Base-by-base conservation (phyloP, 2,888 invertebrate genomes). In the Mechanitis messenoides region DNA sequence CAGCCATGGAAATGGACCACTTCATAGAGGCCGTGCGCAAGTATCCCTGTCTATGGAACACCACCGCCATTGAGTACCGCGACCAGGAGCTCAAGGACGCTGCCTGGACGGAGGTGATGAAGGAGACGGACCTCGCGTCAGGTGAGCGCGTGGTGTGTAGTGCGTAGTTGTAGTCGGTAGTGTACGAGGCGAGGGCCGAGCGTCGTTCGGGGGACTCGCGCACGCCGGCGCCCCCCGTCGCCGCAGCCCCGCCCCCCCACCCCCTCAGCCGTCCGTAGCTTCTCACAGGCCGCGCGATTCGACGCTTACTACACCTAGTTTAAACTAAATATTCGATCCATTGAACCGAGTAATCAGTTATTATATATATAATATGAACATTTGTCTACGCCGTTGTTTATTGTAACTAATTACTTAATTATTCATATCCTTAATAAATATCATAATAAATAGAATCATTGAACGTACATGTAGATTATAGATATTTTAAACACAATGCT, bases 101-200 rank as follows among this genome's bases (percentile, higher is more conserved):
- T 65, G 88, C 88, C 60, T 89, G 88, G 88, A 75, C 84, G 62
- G 87, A 88, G 74, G 86, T 89, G 69, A 83, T 85, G 83, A 87
- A 84, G 80, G 87, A 88, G 74, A 86, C 88, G 63, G 84, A 83
- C 74, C 76, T 87, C 55, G 76, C 85, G 53, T 87, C 88, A 69
- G 88, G 88, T 88, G 76, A 83, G 85, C 62, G 42, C 92, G 92
- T 91, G 92, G 42, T 93, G 93, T 58, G 46, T 55, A 92, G 89
- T 63, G 92, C 90, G 61, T 91, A 91, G 33, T 91, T 83, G 90
- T 88, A 33, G 93, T 92, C 71, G 92, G 92, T 45, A 47, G 54
- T 53, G 61, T 42, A 54, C 45, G 55, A 91, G 89, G 62, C 92
- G 92, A 53, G 65, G 61, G 56, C 66, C 60, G 62, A 38, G 59